phyloP scores from a whole-genome alignment of 1,140 invertebrate species.

The Mizuhopecten yessoensis region DNA sequence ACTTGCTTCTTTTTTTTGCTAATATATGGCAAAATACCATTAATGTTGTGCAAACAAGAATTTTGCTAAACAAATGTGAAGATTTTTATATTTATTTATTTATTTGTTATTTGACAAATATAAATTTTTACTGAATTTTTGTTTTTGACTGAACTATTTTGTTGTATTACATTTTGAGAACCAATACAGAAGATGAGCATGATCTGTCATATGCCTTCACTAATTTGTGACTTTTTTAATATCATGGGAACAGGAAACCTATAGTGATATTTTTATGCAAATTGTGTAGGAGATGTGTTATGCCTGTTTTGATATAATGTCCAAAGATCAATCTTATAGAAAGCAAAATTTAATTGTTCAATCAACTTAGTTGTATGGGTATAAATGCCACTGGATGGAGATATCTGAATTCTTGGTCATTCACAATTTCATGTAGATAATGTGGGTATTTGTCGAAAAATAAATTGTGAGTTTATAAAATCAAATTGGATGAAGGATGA shows the following conservation, averaged over 20 bases:
- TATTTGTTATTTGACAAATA: conserved; percentile 36
- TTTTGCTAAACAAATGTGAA: background rate
- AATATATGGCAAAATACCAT: background rate
- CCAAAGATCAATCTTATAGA: conserved; percentile 19
- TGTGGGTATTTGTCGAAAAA: background rate
- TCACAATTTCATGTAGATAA: background rate
- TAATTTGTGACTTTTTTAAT: background rate
- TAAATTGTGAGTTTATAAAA: background rate
- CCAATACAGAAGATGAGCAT: conserved; percentile 3
- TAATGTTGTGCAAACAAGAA: background rate
- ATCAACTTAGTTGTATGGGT: background rate
- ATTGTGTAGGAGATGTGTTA: background rate
- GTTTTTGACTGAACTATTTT: background rate
- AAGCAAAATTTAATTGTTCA: background rate
- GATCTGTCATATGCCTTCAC: background rate
- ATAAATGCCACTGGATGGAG: background rate
- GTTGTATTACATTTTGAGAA: background rate
- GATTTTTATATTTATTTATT: conserved; percentile 40
- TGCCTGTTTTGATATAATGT: conserved; percentile 1
- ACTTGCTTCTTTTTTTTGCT: background rate
- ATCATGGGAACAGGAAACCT: background rate
- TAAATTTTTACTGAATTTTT: conserved; percentile 15
- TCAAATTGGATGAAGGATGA: background rate
- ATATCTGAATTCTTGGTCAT: background rate
- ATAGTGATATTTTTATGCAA: conserved; percentile 11